These are phyloP conservation scores for Stylophora pistillata DNA, from an alignment of 64 coral and sea anemone genomes.

Conservation along the genomic window DNA sequence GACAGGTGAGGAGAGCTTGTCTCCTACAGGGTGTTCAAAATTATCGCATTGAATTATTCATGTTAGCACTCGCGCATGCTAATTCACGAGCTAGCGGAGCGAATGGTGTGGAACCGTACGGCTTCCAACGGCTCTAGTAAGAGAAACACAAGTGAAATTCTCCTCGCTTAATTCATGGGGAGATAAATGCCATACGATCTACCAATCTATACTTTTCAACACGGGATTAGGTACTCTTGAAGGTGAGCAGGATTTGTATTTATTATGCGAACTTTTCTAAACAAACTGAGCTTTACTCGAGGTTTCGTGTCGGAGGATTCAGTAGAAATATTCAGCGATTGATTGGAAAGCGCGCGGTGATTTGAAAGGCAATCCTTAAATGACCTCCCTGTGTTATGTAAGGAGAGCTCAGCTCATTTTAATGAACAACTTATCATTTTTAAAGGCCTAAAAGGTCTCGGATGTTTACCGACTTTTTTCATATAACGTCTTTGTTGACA, in stretches of 20 bases:
- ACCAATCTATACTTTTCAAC: neutral
- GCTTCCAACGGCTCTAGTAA: too few relatives aligned
- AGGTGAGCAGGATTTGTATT: neutral
- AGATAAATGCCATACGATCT: neutral
- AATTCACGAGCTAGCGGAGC: neutral
- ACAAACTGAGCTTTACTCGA: neutral
- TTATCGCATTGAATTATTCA: too few relatives aligned
- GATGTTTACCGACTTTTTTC: conserved; percentile 5
- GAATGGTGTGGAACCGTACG: neutral
- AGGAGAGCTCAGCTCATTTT: neutral
- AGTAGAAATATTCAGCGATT: neutral
- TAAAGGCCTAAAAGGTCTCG: neutral
- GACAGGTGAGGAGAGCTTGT: too few relatives aligned
- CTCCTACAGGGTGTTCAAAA: too few relatives aligned
- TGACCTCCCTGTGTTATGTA: neutral
- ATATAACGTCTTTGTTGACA: neutral
- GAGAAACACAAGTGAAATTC: neutral
- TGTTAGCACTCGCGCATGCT: neutral
- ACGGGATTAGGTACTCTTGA: neutral
- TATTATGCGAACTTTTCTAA: too few relatives aligned
- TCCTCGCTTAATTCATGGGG: conserved; percentile 16
- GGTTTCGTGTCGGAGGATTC: neutral
- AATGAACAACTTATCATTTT: neutral
- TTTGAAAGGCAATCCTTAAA: neutral
- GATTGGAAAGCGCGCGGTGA: neutral